phyloP scores from a whole-genome alignment of 2,888 invertebrate genomes.

The Drosophila gaucha region DNA sequence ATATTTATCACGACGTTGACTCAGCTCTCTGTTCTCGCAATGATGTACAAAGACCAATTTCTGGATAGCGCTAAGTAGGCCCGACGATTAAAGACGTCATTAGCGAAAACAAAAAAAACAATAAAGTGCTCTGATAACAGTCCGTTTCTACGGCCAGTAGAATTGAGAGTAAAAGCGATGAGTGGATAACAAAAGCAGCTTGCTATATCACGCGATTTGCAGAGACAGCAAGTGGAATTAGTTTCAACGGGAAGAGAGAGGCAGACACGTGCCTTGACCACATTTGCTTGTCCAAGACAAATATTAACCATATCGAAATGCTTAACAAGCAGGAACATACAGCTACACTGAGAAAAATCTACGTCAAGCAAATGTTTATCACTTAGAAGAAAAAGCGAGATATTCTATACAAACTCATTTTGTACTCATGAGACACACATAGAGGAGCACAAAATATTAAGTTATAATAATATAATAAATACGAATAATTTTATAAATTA shows the following conservation, averaged over 20 bases:
- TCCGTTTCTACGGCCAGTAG: not conserved
- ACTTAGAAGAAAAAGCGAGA: not conserved
- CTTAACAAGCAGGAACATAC: slow-evolving; percentile 6
- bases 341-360: not conserved
- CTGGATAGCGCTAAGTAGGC: not conserved
- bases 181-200: not conserved
- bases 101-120: not conserved
- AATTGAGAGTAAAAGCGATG: not conserved
- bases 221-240: not conserved
- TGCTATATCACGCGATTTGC: not conserved
- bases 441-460: not conserved
- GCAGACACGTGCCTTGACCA: not conserved
- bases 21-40: slow-evolving; percentile 6
- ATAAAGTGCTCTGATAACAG: not conserved
- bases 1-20: slow-evolving; percentile 58
- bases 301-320: slow-evolving; percentile 6
- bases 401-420: not conserved
- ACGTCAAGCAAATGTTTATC: not conserved
- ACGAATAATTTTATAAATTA: no score
- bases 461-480: no score
- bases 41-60: not conserved
- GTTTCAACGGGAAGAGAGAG: not conserved
- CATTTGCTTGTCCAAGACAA: slow-evolving; percentile 7
- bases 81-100: slow-evolving; percentile 2
- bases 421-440: not conserved